Base-by-base conservation (phyloP, 2,888 invertebrate species). In the Toxonevra muliebris region DNA sequence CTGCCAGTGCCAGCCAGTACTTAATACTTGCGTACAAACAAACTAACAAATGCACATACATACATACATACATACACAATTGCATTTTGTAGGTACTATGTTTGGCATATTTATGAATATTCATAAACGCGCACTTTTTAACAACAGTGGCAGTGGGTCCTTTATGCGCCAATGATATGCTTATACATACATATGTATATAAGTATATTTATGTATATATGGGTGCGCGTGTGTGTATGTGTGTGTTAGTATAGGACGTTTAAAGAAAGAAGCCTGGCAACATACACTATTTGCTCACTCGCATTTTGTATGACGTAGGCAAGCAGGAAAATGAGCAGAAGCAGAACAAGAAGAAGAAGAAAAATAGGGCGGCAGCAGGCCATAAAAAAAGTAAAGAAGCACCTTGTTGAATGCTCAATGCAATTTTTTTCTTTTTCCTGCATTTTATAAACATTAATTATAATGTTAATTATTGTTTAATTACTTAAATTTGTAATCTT, bases 331-430 rank as follows among this genome's bases (percentile, higher is more conserved):
- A 61, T 42, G 41, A 55, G 45, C 50, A 64, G 53, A 41, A 68
- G 20, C 42, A 68, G 57, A 62, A 61, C 43, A 69, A 72, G 62
- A 63, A 58, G 50, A 53, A n/a, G 63, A 61, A 40, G 64, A 69
- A 71, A 72, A 69, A 65, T 71, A 67, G 72, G 73, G 69, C 72
- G 72, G 54, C 69, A 69, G 30, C 30, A 30, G 30, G 30, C 30
- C 30, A 30, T 65, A 60, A 58, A 67, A 65, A 69, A 69, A 69
- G 66, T 69, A 74, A 68, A 48, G 71, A 52, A 76, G 73, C 76
- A 77, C 77, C 77, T 77, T 77, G 77, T 77, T 77, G 77, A 77
- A 77, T 77, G 76, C 74, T 69, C 73, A 74, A 69, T 72, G 72
- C 30, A 30, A 30, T 30, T 30, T 2, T 30, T 30, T 30, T 30